A percentile compares a stretch with the other conserved stretches of the same genome.
Conservation (phyloP, 2,888 invertebrate species). For the Cyaniris semiargus region DNA sequence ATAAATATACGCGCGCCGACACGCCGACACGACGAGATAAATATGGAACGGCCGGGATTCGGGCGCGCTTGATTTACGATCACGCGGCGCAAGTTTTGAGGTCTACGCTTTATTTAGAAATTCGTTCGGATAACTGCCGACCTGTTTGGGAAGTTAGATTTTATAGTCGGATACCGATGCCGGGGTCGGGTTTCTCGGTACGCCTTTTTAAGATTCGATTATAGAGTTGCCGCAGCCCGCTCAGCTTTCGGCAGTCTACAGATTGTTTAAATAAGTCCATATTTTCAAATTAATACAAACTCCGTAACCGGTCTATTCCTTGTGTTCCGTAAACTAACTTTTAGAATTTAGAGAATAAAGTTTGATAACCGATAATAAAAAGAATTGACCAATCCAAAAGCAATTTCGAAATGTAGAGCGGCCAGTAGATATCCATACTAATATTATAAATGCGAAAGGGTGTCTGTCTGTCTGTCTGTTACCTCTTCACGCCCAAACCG, state of each 20-base stretch:
- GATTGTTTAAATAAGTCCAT: background rate
- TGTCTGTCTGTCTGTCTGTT: no score
- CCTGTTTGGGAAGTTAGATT: constrained; percentile 20
- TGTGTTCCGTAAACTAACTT: no score
- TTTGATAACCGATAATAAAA: no score
- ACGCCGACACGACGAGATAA: constrained; percentile 42
- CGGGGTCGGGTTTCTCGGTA: constrained; percentile 5
- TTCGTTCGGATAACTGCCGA: constrained; percentile 31
- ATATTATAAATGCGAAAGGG: background rate
- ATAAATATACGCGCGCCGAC: constrained; percentile 71
- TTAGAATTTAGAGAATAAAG: no score
- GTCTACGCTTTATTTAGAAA: constrained; percentile 22
- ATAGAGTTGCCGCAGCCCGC: background rate
- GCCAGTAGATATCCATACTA: no score
- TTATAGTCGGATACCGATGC: constrained; percentile 2
- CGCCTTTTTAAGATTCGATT: background rate
- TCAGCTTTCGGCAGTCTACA: background rate
- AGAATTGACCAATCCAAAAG: no score
- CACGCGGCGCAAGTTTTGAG: constrained; percentile 3
- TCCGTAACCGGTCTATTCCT: no score
- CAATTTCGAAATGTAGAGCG: no score
- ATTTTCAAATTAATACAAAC: no score
- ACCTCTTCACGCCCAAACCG: no score
- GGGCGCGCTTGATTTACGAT: constrained; percentile 52
- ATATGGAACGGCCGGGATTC: constrained; percentile 46